These are phyloP conservation scores for Sphinx pinastri DNA, from an alignment of 2,888 invertebrate species.

Conservation along the genomic window DNA sequence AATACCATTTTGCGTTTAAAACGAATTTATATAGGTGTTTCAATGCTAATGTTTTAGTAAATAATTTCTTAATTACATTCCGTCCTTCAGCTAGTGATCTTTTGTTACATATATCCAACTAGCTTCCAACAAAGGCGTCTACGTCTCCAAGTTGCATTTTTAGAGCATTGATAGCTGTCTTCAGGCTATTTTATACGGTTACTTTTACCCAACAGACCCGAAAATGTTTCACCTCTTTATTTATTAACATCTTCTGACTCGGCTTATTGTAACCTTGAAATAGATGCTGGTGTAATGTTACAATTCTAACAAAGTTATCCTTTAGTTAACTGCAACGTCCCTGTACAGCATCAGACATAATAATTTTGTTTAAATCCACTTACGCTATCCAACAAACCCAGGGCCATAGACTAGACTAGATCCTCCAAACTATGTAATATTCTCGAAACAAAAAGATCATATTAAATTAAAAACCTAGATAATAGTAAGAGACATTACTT, in stretches of 20 bases:
- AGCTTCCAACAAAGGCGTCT: neutral
- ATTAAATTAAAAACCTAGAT: too few relatives aligned
- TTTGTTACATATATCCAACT: neutral
- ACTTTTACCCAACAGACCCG: neutral
- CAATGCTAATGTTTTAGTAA: neutral
- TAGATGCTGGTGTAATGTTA: constrained; percentile 1
- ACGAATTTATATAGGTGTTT: too few relatives aligned
- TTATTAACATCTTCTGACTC: constrained; percentile 1
- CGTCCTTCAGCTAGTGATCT: neutral
- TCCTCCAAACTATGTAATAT: too few relatives aligned
- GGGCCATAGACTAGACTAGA: neutral
- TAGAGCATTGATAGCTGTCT: neutral
- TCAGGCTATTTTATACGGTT: neutral
- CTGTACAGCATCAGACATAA: constrained; percentile 36
- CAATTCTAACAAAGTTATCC: constrained; percentile 6
- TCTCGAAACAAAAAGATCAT: too few relatives aligned
- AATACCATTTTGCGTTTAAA: too few relatives aligned
- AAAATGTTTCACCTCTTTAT: neutral
- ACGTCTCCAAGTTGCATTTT: constrained; percentile 5
- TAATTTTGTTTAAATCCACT: constrained; percentile 34
- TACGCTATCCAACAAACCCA: neutral
- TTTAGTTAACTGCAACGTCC: constrained; percentile 30
- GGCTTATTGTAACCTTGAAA: neutral
- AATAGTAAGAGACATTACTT: too few relatives aligned
- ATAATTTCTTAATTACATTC: too few relatives aligned